Evolutionary conservation across 2,797 vertebrate genomes (phyloP).

Genomic region (Dendrocincla tyrannina): DNA sequence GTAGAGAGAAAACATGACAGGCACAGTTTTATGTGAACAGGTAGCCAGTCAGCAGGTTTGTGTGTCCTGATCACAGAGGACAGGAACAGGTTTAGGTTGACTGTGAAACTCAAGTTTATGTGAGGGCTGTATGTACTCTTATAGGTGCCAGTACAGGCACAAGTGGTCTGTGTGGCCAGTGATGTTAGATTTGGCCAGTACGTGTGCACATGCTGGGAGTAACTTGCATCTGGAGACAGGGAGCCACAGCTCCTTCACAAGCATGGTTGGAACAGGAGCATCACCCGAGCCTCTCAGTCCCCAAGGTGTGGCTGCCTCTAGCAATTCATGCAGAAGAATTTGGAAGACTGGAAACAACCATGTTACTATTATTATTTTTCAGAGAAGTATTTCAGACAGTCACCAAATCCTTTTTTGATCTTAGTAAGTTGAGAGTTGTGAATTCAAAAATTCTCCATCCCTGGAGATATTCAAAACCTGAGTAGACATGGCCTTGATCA

Average conservation of each 20-base stretch:
- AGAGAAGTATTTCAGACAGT: neutral
- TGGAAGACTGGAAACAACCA: neutral
- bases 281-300: neutral
- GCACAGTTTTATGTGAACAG: neutral
- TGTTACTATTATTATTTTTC: neutral
- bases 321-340: neutral
- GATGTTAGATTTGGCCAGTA: fast-evolving
- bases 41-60: neutral
- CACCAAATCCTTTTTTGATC: neutral
- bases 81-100: neutral
- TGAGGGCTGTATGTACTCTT: neutral
- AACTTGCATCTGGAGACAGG: neutral
- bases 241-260: neutral
- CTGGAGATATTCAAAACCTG: neutral
- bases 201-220: neutral
- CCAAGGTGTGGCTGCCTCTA: neutral
- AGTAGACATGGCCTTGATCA: neutral
- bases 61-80: neutral
- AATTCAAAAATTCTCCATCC: neutral
- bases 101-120: neutral
- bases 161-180: neutral
- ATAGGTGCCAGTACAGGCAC: neutral
- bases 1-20: neutral
- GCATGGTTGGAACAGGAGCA: neutral
- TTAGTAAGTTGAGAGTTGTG: neutral